Conservation (phyloP, 2,797 vertebrate genomes). For the Falco novaeseelandiae region DNA sequence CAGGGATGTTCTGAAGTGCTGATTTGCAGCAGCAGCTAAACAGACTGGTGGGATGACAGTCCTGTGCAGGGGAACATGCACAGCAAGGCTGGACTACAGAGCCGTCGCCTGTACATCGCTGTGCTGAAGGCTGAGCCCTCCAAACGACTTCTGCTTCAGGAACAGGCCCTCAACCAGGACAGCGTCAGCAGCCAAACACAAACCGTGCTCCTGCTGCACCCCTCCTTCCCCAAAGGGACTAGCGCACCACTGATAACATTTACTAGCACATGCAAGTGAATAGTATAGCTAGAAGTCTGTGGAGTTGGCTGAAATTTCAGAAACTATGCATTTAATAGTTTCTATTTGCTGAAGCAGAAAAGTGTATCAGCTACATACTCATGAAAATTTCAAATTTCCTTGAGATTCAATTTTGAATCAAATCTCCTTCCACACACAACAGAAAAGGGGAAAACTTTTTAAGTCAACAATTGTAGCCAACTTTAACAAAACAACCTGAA, state of each 20-base stretch:
- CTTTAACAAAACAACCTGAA: neutral
- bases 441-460: neutral
- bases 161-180: neutral
- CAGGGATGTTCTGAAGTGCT: neutral
- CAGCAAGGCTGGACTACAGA: rapidly evolving
- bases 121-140: neutral
- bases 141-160: no score
- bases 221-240: neutral
- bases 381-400: neutral
- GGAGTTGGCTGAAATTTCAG: neutral
- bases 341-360: neutral
- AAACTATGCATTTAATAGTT: neutral
- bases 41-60: neutral
- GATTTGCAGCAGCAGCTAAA: neutral
- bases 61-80: neutral
- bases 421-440: neutral
- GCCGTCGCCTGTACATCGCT: rapidly evolving
- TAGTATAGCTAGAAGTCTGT: neutral
- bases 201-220: rapidly evolving
- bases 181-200: neutral
- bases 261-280: neutral
- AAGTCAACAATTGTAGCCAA: neutral
- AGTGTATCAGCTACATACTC: neutral
- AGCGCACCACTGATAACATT: neutral
- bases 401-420: neutral